A percentile compares a stretch with the other conserved stretches of the same genome.
These are phyloP conservation scores for Turnix velox DNA, from an alignment of 2,113 vertebrate genomes.

Conservation along the genomic window DNA sequence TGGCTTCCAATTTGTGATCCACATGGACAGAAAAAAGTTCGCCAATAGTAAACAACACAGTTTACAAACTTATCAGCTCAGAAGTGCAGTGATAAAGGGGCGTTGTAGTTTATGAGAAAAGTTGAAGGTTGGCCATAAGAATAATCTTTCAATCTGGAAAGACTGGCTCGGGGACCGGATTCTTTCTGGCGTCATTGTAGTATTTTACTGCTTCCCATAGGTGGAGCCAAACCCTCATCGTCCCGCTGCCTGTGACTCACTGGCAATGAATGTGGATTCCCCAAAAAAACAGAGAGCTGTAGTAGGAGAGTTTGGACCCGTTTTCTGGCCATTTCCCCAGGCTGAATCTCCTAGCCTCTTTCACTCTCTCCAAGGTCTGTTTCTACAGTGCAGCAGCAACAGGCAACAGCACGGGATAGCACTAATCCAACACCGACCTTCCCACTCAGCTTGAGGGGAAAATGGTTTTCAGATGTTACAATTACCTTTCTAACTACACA, in stretches of 20 bases:
- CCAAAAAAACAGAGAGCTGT: neutral
- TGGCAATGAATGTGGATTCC: neutral
- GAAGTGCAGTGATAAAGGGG: neutral
- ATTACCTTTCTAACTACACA: neutral
- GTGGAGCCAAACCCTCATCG: slow-evolving; percentile 22
- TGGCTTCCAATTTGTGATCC: neutral
- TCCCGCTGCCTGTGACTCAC: neutral
- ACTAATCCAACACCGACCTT: neutral
- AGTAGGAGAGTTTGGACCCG: neutral
- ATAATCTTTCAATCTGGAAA: neutral
- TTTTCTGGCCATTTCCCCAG: neutral
- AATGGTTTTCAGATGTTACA: neutral
- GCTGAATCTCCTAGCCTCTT: neutral
- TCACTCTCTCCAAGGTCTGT: neutral
- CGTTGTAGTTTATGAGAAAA: neutral
- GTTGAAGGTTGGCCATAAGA: neutral
- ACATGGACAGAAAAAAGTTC: neutral
- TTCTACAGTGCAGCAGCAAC: neutral
- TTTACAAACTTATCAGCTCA: neutral
- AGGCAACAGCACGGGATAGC: neutral
- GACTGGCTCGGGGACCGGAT: neutral
- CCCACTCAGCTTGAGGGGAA: neutral
- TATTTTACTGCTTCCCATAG: slow-evolving; percentile 24
- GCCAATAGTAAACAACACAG: fast-evolving
- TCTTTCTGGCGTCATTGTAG: neutral